A percentile compares a stretch with the other conserved stretches of the same genome.
These are phyloP conservation scores for Calcarius lapponicus DNA, from an alignment of 2,797 vertebrate genomes.

Conservation along the genomic window DNA sequence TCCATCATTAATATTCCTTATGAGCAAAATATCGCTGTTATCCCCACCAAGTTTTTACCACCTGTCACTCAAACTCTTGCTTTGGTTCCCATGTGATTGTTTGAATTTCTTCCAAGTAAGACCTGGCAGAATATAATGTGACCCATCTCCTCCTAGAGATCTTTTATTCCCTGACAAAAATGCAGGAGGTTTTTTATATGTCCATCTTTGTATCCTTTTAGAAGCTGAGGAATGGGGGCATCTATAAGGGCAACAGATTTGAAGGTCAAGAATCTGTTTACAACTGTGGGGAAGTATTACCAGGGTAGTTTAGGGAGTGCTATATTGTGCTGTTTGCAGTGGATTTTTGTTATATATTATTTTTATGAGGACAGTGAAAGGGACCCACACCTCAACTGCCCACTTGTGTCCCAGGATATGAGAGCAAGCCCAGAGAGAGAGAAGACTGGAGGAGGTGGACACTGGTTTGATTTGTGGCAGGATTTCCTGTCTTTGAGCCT, in stretches of 20 bases:
- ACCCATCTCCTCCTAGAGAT: background rate
- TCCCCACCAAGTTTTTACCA: background rate
- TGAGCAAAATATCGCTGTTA: background rate
- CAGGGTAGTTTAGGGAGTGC: background rate
- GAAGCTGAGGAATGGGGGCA: background rate
- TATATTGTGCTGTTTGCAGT: background rate
- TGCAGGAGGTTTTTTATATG: background rate
- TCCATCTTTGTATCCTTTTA: background rate
- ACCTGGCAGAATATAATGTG: background rate
- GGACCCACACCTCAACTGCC: background rate
- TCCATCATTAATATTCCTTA: background rate
- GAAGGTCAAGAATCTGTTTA: background rate
- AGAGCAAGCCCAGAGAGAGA: background rate
- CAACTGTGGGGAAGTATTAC: background rate
- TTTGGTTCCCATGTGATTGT: background rate
- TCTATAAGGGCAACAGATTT: background rate
- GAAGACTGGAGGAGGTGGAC: background rate
- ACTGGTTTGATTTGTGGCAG: background rate
- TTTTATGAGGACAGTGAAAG: background rate
- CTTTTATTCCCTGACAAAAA: background rate
- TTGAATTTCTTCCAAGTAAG: background rate
- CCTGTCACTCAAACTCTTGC: background rate
- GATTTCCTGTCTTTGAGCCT: background rate
- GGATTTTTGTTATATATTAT: background rate
- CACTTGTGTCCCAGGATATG: background rate